phyloP scores from a whole-genome alignment of 2,797 vertebrate species.

The Enteromius viviparus region DNA sequence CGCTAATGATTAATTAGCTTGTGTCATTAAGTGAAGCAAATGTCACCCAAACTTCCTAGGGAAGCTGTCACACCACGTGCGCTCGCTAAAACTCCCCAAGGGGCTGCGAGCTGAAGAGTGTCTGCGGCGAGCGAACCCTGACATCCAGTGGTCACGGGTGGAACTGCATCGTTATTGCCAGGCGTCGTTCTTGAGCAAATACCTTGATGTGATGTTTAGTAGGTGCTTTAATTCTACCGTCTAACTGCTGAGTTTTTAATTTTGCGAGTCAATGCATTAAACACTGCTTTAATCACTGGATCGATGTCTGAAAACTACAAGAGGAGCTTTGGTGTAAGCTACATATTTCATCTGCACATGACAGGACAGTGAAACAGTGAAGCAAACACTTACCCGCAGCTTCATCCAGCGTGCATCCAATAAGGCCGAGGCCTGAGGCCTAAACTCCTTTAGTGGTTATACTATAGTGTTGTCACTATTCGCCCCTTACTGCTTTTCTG shows the following conservation, averaged over 20 bases:
- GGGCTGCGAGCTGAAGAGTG: conserved; percentile 59
- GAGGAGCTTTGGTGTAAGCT: neutral
- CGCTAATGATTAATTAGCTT: conserved; percentile 99
- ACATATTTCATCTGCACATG: neutral
- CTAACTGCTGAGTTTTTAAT: neutral
- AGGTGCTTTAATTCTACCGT: neutral
- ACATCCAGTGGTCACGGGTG: conserved; percentile 86
- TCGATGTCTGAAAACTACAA: neutral
- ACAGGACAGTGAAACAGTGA: neutral
- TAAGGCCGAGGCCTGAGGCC: conserved; percentile 21
- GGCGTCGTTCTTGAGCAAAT: neutral
- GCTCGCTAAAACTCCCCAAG: conserved; percentile 75
- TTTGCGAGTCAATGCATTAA: neutral
- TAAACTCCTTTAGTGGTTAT: conserved; percentile 33
- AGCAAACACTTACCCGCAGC: conserved; percentile 34
- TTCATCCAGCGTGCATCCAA: conserved; percentile 19
- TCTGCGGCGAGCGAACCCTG: conserved; percentile 80
- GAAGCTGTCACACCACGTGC: conserved; percentile 87
- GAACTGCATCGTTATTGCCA: conserved; percentile 59
- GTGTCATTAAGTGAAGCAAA: conserved; percentile 98
- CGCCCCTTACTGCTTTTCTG: conserved; percentile 40
- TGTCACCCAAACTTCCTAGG: conserved; percentile 92
- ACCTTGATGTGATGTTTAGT: neutral
- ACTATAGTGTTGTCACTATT: conserved; percentile 39
- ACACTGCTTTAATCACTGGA: neutral